Evolutionary conservation across 2,113 vertebrate genomes (phyloP).

Genomic region (Dicrurus megarhynchus): DNA sequence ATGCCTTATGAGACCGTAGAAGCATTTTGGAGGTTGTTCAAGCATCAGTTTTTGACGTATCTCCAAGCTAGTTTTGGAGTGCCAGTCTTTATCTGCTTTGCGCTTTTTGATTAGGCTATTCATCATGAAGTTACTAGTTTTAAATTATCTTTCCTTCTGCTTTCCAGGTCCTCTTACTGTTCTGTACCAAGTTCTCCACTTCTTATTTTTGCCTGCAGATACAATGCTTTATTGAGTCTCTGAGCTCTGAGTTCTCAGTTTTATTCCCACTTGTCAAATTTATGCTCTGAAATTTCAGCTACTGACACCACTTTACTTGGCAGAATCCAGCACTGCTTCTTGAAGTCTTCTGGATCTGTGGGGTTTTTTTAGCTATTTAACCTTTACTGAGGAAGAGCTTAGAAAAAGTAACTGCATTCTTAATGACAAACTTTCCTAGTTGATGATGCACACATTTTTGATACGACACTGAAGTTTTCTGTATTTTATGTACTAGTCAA

Average conservation of each 20-base stretch:
- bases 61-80: neutral
- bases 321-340: neutral
- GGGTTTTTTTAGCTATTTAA: neutral
- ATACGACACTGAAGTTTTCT: neutral
- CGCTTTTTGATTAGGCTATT: neutral
- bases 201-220: neutral
- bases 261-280: constrained; percentile 11
- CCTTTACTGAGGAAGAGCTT: neutral
- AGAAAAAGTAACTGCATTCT: neutral
- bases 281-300: constrained; percentile 3
- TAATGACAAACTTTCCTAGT: neutral
- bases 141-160: neutral
- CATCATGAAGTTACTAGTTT: neutral
- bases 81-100: neutral
- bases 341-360: neutral
- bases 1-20: neutral
- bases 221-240: neutral
- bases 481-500: neutral
- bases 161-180: neutral
- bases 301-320: neutral
- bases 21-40: neutral
- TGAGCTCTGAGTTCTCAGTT: neutral
- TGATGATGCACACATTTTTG: neutral
- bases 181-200: neutral
- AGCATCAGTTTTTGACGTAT: neutral